Evolutionary conservation across 2,888 invertebrate species (phyloP), one percentile per base, ranked within the genome.

Genomic region (Phragmatobia fuliginosa): DNA sequence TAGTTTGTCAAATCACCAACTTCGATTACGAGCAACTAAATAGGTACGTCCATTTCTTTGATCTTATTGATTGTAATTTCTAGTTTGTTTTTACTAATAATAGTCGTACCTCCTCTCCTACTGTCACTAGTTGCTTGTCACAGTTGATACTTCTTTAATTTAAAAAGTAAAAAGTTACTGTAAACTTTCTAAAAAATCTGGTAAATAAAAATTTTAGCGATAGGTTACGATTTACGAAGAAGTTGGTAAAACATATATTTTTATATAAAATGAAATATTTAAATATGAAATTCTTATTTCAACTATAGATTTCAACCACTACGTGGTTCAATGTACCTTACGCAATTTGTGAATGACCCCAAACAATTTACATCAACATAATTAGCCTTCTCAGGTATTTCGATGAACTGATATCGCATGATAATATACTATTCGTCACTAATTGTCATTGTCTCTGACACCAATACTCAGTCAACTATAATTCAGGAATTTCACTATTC

Each of bases 401-500:
- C 32, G 52, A 52, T 68, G 33, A 33, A 25, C 36, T 62, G 69
- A 65, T 49, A 66, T 33, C 21, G 31, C 49, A 38, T 56, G 61
- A 62, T 52, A 52, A 36, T 59, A 59, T 62, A 63, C 62, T n/a
- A 65, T 62, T 75, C 71, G 61, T 70, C 61, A 74, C 67, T 71
- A 74, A 72, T 74, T 73, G 76, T 72, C 71, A 66, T 74, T 75
- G 58, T 65, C 74, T 71, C 75, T 86, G 87, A 86, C 87, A 89
- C 83, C 70, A 76, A 86, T 86, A 80, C 58, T 66, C 83, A 77
- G 70, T 84, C 81, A 66, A 74, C 84, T 76, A 78, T 83, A 76
- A 79, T 84, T 83, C 83, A 71, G 72, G 78, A 73, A 76, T 74
- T 74, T 80, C 80, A 75, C 75, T 77, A 82, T 83, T 84, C 83